phyloP scores from a whole-genome alignment of 2,888 invertebrate genomes.

The Zhuqinia jingwanae region DNA sequence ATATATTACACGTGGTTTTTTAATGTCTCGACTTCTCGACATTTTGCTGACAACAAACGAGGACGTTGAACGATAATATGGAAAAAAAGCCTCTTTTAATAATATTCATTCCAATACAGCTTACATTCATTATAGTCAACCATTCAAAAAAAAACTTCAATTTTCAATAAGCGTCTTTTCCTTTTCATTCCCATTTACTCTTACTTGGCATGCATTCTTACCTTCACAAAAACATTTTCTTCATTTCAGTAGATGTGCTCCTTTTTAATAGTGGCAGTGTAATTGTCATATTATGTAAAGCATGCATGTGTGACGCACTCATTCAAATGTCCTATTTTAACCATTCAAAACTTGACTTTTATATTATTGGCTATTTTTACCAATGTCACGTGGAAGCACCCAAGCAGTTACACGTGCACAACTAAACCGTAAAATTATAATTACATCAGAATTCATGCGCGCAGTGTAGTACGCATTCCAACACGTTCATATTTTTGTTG shows the following conservation, averaged over 20 bases:
- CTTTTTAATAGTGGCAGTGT: neutral
- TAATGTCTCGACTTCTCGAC: neutral
- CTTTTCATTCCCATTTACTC: neutral
- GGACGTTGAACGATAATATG: slow-evolving; percentile 6
- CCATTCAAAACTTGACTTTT: too few relatives aligned
- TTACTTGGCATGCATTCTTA: too few relatives aligned
- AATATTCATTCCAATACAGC: slow-evolving; percentile 33
- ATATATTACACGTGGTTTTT: neutral
- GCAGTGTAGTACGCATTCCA: neutral
- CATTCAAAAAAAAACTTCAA: slow-evolving; percentile 46
- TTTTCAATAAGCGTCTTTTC: slow-evolving; percentile 7
- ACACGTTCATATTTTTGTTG: too few relatives aligned
- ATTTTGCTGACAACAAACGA: slow-evolving; percentile 35
- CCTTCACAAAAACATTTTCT: too few relatives aligned
- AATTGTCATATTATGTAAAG: neutral
- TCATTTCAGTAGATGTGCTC: neutral
- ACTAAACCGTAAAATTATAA: neutral
- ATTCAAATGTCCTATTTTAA: slow-evolving; percentile 5
- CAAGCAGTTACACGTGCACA: neutral
- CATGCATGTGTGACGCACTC: neutral
- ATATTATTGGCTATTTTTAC: too few relatives aligned
- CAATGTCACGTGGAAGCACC: too few relatives aligned
- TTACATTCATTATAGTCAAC: slow-evolving; percentile 44
- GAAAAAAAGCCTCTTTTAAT: too few relatives aligned
- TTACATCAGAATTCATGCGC: neutral